These are phyloP conservation scores for Heliconius sara DNA, from an alignment of 2,888 invertebrate species.

Conservation along the genomic window DNA sequence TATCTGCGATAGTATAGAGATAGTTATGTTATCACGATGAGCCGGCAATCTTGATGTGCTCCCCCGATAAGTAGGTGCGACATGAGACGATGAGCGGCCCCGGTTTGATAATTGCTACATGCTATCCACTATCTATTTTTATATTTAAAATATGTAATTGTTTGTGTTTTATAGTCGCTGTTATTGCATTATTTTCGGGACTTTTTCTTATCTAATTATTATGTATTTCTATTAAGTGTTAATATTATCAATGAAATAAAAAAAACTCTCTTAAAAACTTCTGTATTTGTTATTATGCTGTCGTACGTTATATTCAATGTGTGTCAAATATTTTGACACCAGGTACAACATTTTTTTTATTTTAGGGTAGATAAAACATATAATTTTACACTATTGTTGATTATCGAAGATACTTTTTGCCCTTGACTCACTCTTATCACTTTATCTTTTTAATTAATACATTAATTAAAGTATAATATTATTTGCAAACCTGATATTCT, in stretches of 20 bases:
- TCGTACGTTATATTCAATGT: no score
- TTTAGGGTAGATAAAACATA: no score
- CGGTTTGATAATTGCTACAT: constrained; percentile 1
- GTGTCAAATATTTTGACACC: no score
- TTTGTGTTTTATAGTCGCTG: not conserved
- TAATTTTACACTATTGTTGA: no score
- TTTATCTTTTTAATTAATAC: not conserved
- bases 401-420: no score
- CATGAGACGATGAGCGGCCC: constrained; percentile 12
- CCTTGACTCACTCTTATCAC: no score
- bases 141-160: not conserved
- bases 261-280: no score
- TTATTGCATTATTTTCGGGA: not conserved
- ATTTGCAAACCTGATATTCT: not conserved
- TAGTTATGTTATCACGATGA: constrained; percentile 17
- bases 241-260: no score
- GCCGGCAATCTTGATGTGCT: constrained; percentile 1
- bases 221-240: no score
- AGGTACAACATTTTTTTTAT: no score
- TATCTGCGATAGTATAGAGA: constrained; percentile 26
- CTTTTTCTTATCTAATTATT: not conserved
- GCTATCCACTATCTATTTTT: not conserved
- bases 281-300: no score
- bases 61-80: constrained; percentile 15
- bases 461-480: not conserved